Conservation (phyloP, 1,140 invertebrate species). For the Pseudobourletiella spinata region DNA sequence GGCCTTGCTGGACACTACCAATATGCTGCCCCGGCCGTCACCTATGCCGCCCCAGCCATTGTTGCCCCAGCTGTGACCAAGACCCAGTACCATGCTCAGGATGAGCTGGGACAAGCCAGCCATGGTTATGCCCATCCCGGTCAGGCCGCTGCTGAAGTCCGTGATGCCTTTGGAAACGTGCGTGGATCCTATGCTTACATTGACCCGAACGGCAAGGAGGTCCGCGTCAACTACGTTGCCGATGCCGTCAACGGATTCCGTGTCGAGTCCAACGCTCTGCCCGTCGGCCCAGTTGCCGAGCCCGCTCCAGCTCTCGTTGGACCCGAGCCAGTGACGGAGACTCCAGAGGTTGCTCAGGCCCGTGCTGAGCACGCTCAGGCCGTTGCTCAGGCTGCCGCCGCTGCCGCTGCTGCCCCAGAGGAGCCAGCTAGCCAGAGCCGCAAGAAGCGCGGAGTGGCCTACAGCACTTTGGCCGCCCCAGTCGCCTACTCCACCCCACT, state of each 20-base stretch:
- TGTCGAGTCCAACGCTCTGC: slow-evolving; percentile 45
- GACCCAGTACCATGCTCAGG: slow-evolving; percentile 38
- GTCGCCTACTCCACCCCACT: too few species aligned
- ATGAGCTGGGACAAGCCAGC: slow-evolving; percentile 16
- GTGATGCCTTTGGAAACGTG: slow-evolving; percentile 40
- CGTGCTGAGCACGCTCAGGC: slow-evolving; percentile 28
- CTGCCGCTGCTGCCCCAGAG: neutral
- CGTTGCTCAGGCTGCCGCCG: neutral
- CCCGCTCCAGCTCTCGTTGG: slow-evolving; percentile 3
- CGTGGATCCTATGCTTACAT: slow-evolving; percentile 44
- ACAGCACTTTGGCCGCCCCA: neutral
- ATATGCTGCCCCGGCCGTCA: slow-evolving; percentile 6
- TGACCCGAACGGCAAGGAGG: slow-evolving; percentile 46
- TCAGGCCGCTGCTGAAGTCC: slow-evolving; percentile 31
- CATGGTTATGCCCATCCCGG: slow-evolving; percentile 34
- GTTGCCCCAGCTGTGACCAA: slow-evolving; percentile 27
- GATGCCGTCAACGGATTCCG: slow-evolving; percentile 46
- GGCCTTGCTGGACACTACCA: neutral
- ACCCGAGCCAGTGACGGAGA: slow-evolving; percentile 33
- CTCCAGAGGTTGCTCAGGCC: slow-evolving; percentile 38
- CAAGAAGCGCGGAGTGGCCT: neutral
- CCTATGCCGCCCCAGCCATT: slow-evolving; percentile 10
- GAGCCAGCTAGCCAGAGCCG: neutral
- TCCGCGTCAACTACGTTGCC: slow-evolving; percentile 47
- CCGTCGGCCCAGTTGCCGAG: slow-evolving; percentile 35